Conservation (phyloP, 2,113 vertebrate genomes). For the Pardalotus punctatus region DNA sequence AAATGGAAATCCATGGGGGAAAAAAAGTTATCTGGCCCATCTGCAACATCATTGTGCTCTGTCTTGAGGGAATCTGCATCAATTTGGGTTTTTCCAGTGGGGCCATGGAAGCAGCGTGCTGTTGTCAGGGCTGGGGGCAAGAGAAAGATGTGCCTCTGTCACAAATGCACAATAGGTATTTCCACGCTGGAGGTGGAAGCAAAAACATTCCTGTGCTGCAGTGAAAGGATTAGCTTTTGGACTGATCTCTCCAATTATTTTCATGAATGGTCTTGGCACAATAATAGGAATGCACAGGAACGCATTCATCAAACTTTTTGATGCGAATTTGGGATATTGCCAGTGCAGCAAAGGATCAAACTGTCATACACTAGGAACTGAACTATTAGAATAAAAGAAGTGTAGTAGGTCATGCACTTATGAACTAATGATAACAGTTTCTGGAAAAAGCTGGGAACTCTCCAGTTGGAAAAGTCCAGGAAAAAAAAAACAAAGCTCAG, state of each 20-base stretch:
- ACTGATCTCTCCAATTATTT: conserved; percentile 22
- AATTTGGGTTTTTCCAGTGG: neutral
- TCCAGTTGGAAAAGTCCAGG: neutral
- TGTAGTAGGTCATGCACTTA: conserved; percentile 9
- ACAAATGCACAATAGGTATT: neutral
- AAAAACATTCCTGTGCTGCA: conserved; percentile 9
- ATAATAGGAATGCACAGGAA: conserved; percentile 29
- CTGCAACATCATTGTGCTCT: neutral
- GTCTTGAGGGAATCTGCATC: neutral
- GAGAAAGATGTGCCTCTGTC: neutral
- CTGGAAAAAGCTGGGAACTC: neutral
- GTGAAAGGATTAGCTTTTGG: conserved; percentile 34
- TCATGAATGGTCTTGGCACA: conserved; percentile 45
- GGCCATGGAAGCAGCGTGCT: neutral
- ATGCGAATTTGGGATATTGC: conserved; percentile 46
- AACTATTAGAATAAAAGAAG: neutral
- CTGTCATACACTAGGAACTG: conserved; percentile 9
- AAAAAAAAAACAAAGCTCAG: neutral
- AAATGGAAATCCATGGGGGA: neutral
- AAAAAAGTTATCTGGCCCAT: neutral
- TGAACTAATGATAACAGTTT: neutral
- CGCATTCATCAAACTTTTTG: conserved; percentile 6
- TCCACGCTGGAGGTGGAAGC: neutral
- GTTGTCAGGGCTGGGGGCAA: neutral
- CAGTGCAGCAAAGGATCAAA: conserved; percentile 36